Percentiles rank a stretch among this genome's conserved stretches.
Conservation (phyloP, 2,113 vertebrate genomes). For the Hemiprocne comata region DNA sequence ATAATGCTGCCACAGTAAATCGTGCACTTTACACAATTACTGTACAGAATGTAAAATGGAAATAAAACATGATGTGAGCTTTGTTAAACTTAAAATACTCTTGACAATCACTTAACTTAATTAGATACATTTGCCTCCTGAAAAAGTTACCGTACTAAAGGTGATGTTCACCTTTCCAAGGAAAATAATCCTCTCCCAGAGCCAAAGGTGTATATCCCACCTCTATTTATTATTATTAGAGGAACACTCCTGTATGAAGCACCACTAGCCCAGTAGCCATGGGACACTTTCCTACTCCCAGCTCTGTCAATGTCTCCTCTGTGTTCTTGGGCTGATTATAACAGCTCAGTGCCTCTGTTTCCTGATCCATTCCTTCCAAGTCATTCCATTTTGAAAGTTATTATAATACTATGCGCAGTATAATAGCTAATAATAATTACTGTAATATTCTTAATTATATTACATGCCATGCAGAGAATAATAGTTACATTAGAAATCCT, state of each 20-base stretch:
- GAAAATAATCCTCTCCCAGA: conserved; percentile 20
- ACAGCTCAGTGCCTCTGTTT: conserved; percentile 15
- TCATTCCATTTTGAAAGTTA: conserved; percentile 7
- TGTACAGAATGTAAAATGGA: conserved; percentile 55
- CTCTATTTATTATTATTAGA: conserved; percentile 20
- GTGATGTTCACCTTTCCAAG: conserved; percentile 55
- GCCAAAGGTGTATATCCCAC: not conserved
- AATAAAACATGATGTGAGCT: conserved; percentile 65
- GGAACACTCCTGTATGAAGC: not conserved
- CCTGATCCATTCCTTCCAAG: not conserved
- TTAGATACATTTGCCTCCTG: conserved; percentile 45
- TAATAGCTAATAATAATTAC: conserved; percentile 62
- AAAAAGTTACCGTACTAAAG: conserved; percentile 38
- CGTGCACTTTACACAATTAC: conserved; percentile 68
- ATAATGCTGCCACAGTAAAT: conserved; percentile 73
- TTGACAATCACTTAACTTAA: conserved; percentile 72
- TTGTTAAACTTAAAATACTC: conserved; percentile 72
- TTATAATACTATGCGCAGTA: conserved; percentile 3
- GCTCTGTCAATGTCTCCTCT: not conserved
- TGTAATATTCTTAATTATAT: conserved; percentile 53
- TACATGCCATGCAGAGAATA: conserved; percentile 8
- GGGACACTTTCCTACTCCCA: not conserved
- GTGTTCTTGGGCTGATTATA: not conserved
- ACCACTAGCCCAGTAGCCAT: not conserved
- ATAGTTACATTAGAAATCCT: conserved; percentile 5